Conservation (phyloP, 2,113 vertebrate species). For the Procavia capensis region DNA sequence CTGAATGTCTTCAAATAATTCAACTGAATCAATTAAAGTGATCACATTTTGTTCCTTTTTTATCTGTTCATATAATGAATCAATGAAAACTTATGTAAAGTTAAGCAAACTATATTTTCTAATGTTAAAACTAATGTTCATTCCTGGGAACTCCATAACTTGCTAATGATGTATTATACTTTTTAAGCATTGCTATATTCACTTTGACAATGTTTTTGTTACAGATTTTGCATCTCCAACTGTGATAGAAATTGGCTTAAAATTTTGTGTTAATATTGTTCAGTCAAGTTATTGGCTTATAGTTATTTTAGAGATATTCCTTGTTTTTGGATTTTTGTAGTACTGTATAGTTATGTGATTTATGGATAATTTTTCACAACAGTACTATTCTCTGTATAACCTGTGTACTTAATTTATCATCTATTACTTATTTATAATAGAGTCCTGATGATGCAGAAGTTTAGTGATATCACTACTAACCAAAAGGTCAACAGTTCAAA, state of each 20-base stretch:
- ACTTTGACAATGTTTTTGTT: neutral
- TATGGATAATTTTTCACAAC: neutral
- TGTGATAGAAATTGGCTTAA: neutral
- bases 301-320: neutral
- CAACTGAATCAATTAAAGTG: neutral
- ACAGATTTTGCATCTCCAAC: neutral
- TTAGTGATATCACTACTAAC: no score
- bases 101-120: neutral
- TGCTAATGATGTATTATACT: neutral
- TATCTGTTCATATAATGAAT: neutral
- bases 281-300: neutral
- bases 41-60: neutral
- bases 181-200: neutral
- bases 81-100: neutral
- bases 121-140: neutral
- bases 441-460: no score
- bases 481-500: no score
- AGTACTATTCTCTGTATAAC: neutral
- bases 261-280: neutral
- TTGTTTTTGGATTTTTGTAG: neutral
- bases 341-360: neutral
- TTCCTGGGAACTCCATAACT: neutral
- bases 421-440: neutral
- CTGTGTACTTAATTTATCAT: neutral
- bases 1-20: neutral